These are phyloP conservation scores for Champsocephalus gunnari DNA, from an alignment of 2,797 vertebrate species.

Conservation along the genomic window DNA sequence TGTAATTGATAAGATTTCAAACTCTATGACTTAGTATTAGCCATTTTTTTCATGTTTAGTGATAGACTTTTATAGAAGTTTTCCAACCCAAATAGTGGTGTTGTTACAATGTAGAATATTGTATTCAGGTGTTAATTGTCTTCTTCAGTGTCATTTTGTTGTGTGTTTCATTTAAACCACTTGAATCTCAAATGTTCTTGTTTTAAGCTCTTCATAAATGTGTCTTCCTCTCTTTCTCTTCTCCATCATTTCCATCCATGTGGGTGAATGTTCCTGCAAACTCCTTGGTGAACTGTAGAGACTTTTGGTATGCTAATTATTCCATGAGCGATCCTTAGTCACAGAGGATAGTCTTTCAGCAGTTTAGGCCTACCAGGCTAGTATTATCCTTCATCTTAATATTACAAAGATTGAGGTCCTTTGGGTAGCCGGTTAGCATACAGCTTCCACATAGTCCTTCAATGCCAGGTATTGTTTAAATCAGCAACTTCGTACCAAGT, in stretches of 20 bases:
- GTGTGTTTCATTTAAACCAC: conserved; percentile 64
- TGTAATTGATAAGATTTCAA: background rate
- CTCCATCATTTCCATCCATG: conserved; percentile 89
- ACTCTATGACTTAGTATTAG: background rate
- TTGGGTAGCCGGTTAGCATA: conserved; percentile 1
- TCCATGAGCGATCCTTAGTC: conserved; percentile 88
- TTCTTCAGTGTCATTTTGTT: conserved; percentile 60
- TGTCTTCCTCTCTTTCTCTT: conserved; percentile 84
- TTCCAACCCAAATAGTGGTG: background rate
- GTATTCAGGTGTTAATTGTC: conserved; percentile 26
- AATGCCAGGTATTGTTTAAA: conserved; percentile 26
- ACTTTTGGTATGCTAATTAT: conserved; percentile 93
- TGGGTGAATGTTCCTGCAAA: conserved; percentile 93
- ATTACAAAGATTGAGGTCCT: background rate
- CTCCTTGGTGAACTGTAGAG: conserved; percentile 92
- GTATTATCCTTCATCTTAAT: background rate
- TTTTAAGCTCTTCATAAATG: conserved; percentile 78
- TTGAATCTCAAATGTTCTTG: conserved; percentile 70
- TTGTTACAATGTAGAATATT: conserved; percentile 1
- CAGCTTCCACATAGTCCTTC: conserved; percentile 16
- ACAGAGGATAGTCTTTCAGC: conserved; percentile 69
- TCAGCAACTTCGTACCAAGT: conserved; percentile 20
- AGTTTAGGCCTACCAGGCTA: background rate
- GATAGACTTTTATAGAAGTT: background rate
- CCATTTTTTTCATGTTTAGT: background rate